These are phyloP conservation scores for Actenoides hombroni DNA, from an alignment of 2,113 vertebrate species.

Conservation along the genomic window DNA sequence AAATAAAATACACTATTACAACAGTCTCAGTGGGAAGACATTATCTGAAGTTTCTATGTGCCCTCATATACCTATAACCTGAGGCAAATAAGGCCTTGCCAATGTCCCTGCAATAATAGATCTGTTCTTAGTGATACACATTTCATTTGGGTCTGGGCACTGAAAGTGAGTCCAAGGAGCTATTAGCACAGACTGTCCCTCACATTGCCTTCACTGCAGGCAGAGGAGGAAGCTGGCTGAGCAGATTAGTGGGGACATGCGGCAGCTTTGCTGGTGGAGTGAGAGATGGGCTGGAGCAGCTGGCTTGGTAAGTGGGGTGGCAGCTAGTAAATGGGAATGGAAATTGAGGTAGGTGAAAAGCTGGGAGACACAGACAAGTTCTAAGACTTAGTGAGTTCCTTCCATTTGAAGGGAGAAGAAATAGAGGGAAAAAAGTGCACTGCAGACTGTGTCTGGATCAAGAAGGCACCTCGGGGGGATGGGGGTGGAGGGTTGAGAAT, in stretches of 20 bases:
- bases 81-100: not conserved
- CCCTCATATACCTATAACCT: not conserved
- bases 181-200: not conserved
- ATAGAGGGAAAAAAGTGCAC: not conserved
- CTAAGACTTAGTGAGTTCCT: not conserved
- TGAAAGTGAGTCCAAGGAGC: not conserved
- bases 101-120: not conserved
- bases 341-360: not conserved
- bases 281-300: not conserved
- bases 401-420: not conserved
- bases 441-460: not conserved
- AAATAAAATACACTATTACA: not conserved
- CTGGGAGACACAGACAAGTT: not conserved
- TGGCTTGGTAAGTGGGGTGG: not conserved
- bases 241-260: rapidly evolving
- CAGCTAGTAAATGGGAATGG: not conserved
- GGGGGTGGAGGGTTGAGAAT: not conserved
- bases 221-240: not conserved
- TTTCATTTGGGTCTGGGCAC: not conserved
- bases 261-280: not conserved
- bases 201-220: rapidly evolving
- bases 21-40: not conserved
- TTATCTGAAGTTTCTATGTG: not conserved
- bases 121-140: not conserved
- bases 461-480: not conserved